These are phyloP conservation scores for Tichodroma muraria DNA, from an alignment of 2,113 vertebrate species.

Conservation along the genomic window DNA sequence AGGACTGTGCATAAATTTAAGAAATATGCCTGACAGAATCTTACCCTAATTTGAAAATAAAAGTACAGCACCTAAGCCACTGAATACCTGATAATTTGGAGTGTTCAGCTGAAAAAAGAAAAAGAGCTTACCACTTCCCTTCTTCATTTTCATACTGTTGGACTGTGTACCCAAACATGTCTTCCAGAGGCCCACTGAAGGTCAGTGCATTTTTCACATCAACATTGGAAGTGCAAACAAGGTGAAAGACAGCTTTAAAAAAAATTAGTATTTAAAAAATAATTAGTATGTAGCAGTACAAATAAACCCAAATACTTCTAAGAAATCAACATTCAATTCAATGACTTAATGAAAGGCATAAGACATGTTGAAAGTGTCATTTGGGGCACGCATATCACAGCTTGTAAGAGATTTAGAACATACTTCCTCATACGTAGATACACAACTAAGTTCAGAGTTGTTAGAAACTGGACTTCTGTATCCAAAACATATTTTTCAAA, in stretches of 20 bases:
- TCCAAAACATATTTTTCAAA: neutral
- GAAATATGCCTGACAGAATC: neutral
- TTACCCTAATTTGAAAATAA: neutral
- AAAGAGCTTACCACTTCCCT: constrained; percentile 88
- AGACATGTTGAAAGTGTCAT: neutral
- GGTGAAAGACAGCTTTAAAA: constrained; percentile 72
- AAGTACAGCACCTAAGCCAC: neutral
- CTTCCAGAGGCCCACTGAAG: constrained; percentile 87
- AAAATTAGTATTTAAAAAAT: neutral
- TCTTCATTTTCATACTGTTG: constrained; percentile 97
- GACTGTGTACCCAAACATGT: constrained; percentile 96
- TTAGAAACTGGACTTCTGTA: neutral
- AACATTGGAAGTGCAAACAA: constrained; percentile 82
- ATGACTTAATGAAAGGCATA: neutral
- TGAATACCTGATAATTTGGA: neutral
- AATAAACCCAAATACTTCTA: neutral
- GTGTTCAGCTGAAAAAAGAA: neutral
- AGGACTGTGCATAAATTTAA: neutral
- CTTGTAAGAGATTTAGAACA: neutral
- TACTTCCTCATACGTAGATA: neutral
- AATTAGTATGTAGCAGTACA: neutral
- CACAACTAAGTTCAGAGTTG: neutral
- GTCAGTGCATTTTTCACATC: constrained; percentile 90
- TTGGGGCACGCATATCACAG: neutral
- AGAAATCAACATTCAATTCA: neutral